Percentiles rank a stretch among this genome's conserved stretches.
These are phyloP conservation scores for Phaetusa simplex DNA, from an alignment of 2,113 vertebrate species.

Conservation along the genomic window DNA sequence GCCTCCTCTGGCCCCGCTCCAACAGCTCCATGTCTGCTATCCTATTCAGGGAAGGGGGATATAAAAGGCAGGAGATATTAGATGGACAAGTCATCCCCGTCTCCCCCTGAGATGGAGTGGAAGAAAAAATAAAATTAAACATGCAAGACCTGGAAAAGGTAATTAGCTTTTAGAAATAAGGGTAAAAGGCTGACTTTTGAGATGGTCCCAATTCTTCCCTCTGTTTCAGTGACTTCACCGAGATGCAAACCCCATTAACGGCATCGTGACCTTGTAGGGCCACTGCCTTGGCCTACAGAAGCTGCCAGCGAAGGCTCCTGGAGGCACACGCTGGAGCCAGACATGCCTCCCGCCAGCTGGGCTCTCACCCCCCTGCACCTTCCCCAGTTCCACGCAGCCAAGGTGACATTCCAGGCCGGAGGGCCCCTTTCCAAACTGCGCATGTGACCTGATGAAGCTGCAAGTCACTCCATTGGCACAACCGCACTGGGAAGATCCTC, in stretches of 20 bases:
- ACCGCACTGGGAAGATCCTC: not conserved
- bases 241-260: fast-evolving
- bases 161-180: not conserved
- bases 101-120: fast-evolving
- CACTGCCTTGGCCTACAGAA: not conserved
- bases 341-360: not conserved
- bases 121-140: not conserved
- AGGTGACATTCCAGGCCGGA: not conserved
- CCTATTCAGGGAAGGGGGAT: not conserved
- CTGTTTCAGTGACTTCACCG: not conserved
- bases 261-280: not conserved
- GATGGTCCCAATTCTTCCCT: fast-evolving
- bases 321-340: not conserved
- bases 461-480: constrained; percentile 32
- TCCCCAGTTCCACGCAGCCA: not conserved
- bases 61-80: not conserved
- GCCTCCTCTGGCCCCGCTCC: not conserved
- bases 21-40: not conserved
- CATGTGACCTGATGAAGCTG: not conserved
- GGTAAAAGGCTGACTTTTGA: not conserved
- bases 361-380: not conserved
- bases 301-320: not conserved
- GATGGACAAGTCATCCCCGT: not conserved
- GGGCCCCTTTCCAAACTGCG: not conserved
- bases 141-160: not conserved